Base-by-base conservation (phyloP, 2,113 vertebrate species). In the Neolamprologus fasciatus region DNA sequence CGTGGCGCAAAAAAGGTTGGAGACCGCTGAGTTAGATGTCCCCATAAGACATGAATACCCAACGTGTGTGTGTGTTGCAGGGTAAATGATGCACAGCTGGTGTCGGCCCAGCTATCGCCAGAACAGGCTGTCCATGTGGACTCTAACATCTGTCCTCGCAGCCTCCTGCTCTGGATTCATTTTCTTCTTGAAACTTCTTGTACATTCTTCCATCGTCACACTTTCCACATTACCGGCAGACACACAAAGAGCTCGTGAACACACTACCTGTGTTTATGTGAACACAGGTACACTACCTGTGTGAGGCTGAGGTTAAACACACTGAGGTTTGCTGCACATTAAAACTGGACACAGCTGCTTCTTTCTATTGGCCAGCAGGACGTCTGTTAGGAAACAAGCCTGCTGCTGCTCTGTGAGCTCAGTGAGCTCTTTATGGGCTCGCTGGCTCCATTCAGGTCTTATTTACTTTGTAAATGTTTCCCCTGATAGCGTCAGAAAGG, bases 41-140 rank as follows among this genome's bases (percentile, higher is more conserved):
- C 31, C 17, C 31, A 63, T 33, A 63, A 63, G 31, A 63, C 17
- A 63, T 61, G 16, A 61, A 33, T 61, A 33, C 14, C 28, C 26
- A 1, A 31, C 14, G 4, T 31, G 57, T 61, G 51, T 57, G 55
- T 58, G 21, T 55, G 54, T 85, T 33, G 14, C 55, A 87, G 71
- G 78, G 37, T 79, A 45, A 81, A 13, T 17, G 63, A 47, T 71
- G 53, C 80, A 61, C 83, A 76, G 76, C 80, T 91, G 90, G 57
- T 80, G 51, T 84, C 68, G 35, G 26, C 61, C 8, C 47, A 84
- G 63, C 66, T 80, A 28, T 53, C 66, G 73, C 31, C 57, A 83
- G 68, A 54, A 23, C 28, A 21, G 10, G 10, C 9, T 12, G 35
- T 58, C 63, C 6, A 2, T 66, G 37, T 50, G 73, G 63, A 40